These are phyloP conservation scores for Apocheima hispidaria DNA, from an alignment of 2,888 invertebrate species.

Conservation along the genomic window DNA sequence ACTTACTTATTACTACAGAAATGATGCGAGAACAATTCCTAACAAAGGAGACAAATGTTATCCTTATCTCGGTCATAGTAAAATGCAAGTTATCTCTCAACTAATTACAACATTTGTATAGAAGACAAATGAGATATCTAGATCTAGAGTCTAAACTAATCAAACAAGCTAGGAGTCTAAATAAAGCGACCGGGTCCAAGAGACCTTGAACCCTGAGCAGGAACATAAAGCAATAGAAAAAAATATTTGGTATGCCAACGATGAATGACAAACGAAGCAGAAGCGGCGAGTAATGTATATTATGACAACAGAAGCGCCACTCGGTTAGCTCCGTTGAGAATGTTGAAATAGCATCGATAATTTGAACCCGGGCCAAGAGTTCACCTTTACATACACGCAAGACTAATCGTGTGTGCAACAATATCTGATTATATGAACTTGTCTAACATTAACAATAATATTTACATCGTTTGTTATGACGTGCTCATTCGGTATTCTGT, in stretches of 20 bases:
- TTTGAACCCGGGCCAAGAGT: constrained; percentile 55
- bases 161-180: too few species aligned
- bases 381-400: constrained; percentile 33
- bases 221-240: constrained; percentile 31
- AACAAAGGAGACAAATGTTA: too few species aligned
- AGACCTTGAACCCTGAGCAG: constrained; percentile 33
- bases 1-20: too few species aligned
- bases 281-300: constrained; percentile 33
- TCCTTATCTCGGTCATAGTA: too few species aligned
- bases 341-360: constrained; percentile 46
- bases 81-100: too few species aligned
- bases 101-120: too few species aligned
- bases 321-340: constrained; percentile 39
- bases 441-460: constrained; percentile 35
- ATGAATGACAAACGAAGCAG: constrained; percentile 44
- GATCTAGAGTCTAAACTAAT: too few species aligned
- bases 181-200: constrained; percentile 11
- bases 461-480: constrained; percentile 26
- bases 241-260: constrained; percentile 37
- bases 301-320: constrained; percentile 50
- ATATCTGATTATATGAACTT: constrained; percentile 37
- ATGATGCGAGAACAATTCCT: too few species aligned
- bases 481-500: constrained; percentile 10
- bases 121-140: too few species aligned
- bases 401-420: constrained; percentile 34